Evolutionary conservation across 2,113 vertebrate species (phyloP).

Genomic region (Tupaia chinensis): DNA sequence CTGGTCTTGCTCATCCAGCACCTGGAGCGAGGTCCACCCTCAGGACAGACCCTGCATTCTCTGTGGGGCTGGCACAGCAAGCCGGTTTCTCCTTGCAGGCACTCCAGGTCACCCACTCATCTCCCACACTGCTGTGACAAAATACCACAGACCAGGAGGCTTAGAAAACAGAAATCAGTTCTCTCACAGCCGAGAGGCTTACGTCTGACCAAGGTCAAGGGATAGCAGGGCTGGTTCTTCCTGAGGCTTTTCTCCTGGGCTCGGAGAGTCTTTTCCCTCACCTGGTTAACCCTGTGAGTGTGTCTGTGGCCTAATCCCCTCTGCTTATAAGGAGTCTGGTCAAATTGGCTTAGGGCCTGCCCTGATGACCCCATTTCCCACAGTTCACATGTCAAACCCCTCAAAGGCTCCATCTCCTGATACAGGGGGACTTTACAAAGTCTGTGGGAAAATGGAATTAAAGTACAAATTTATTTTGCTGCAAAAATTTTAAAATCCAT

Average conservation of each 20-base stretch:
- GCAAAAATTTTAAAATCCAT: no score
- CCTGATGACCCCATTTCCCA: background rate
- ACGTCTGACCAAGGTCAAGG: no score
- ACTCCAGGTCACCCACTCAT: no score
- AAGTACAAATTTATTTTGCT: no score
- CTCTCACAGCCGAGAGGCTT: background rate
- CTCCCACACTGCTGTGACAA: background rate
- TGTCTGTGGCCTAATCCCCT: background rate
- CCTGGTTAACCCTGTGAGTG: no score
- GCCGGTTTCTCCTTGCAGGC: no score
- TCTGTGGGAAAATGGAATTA: no score
- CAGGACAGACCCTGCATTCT: rapidly evolving
- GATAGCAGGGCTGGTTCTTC: rapidly evolving
- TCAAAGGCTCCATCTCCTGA: background rate
- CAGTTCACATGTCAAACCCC: background rate
- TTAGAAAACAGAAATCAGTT: background rate
- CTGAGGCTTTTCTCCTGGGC: background rate
- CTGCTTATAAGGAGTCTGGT: background rate
- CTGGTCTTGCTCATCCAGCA: background rate
- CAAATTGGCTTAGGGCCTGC: background rate
- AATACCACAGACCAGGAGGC: background rate
- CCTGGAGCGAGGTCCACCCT: rapidly evolving
- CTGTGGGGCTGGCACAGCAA: no score
- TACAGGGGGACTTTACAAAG: no score
- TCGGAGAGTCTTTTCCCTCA: no score